Evolutionary conservation across 2,797 vertebrate species (phyloP).

Genomic region (Cetoscarus ocellatus): DNA sequence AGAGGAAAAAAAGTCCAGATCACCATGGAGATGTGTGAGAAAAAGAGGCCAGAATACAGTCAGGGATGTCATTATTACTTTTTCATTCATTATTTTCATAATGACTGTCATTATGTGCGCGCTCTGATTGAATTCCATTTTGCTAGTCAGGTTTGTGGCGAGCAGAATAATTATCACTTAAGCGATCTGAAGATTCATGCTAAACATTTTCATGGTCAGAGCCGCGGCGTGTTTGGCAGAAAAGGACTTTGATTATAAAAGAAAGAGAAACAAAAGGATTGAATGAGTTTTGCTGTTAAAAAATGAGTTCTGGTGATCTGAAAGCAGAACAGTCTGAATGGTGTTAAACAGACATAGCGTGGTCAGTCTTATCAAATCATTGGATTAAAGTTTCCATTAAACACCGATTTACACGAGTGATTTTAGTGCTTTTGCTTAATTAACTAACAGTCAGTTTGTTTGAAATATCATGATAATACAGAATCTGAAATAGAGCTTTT

Average conservation of each 20-base stretch:
- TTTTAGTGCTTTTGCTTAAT: background rate
- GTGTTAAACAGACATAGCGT: slow-evolving; percentile 1
- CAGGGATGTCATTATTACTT: slow-evolving; percentile 96
- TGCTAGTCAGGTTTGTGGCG: slow-evolving; percentile 95
- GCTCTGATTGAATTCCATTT: slow-evolving; percentile 98
- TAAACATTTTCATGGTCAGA: slow-evolving; percentile 94
- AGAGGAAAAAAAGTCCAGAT: slow-evolving; percentile 77
- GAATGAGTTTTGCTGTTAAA: slow-evolving; percentile 15
- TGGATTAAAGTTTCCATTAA: background rate
- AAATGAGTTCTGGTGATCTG: slow-evolving; percentile 26
- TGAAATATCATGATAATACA: too few species aligned
- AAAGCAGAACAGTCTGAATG: slow-evolving; percentile 5
- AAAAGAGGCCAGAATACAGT: slow-evolving; percentile 87
- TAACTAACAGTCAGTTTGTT: too few species aligned
- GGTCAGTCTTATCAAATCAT: background rate
- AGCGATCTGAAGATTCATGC: slow-evolving; percentile 84
- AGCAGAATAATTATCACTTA: slow-evolving; percentile 97
- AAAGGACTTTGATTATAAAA: slow-evolving; percentile 53
- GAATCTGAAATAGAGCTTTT: too few species aligned
- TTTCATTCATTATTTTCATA: slow-evolving; percentile 91
- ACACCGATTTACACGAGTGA: background rate
- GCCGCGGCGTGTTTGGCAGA: slow-evolving; percentile 78
- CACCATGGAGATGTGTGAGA: slow-evolving; percentile 92
- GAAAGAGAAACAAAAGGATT: slow-evolving; percentile 14
- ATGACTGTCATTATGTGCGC: slow-evolving; percentile 97